Conservation (phyloP, 1,140 invertebrate genomes). For the Tenebrio molitor region DNA sequence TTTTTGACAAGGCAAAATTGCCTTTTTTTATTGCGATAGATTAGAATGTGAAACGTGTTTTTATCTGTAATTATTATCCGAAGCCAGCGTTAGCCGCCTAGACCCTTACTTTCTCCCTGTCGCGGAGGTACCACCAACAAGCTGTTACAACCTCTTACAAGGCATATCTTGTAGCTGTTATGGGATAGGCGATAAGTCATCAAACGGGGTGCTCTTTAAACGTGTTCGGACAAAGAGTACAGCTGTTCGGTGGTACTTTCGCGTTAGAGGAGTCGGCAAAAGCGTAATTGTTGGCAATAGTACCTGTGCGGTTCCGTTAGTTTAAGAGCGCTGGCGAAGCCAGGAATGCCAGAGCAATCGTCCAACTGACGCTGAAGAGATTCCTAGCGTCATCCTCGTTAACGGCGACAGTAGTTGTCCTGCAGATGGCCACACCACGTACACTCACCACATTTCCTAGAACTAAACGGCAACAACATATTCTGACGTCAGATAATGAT, state of each 20-base stretch:
- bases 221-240: background rate
- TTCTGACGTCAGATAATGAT: constrained; percentile 31
- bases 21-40: background rate
- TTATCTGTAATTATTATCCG: background rate
- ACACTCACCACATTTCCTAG: constrained; percentile 46
- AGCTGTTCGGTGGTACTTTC: background rate
- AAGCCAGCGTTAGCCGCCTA: background rate
- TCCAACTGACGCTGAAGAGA: constrained; percentile 36
- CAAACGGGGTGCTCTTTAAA: background rate
- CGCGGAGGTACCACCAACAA: background rate
- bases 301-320: constrained; percentile 23
- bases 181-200: background rate
- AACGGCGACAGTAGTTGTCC: background rate
- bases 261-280: background rate
- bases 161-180: background rate
- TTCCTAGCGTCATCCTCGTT: background rate
- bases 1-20: background rate
- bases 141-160: background rate
- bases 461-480: constrained; percentile 45
- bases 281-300: constrained; percentile 29
- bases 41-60: background rate
- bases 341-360: constrained; percentile 12
- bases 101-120: background rate
- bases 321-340: background rate
- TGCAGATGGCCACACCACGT: constrained; percentile 27